phyloP scores from a whole-genome alignment of 2,113 vertebrate species.

The Poecilia latipinna region DNA sequence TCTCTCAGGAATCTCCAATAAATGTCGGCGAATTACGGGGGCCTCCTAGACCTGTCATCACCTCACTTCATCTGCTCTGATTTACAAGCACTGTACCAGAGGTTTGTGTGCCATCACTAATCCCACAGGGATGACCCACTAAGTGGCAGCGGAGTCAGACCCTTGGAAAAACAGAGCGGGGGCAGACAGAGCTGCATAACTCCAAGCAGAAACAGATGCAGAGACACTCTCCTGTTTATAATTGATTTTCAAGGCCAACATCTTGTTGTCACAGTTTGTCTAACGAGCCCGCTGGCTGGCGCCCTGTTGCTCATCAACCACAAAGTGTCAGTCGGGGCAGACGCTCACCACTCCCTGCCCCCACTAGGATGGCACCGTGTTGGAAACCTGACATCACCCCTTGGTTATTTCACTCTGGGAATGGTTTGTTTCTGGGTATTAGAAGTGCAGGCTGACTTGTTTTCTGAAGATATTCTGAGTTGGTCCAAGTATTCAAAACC shows the following conservation, averaged over 20 bases:
- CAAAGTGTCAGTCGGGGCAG: constrained; percentile 44
- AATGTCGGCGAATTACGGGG: constrained; percentile 70
- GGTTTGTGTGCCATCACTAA: constrained; percentile 74
- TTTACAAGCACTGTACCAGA: constrained; percentile 75
- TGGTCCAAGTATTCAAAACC: constrained; percentile 54
- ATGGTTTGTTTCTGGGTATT: constrained; percentile 38
- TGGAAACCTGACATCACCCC: constrained; percentile 60
- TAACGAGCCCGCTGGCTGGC: constrained; percentile 78
- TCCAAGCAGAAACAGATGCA: constrained; percentile 80
- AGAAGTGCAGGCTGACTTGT: constrained; percentile 3
- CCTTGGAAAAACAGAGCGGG: constrained; percentile 35
- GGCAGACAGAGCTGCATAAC: constrained; percentile 66
- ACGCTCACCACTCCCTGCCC: constrained; percentile 8
- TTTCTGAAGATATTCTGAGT: constrained; percentile 59
- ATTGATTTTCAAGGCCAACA: constrained; percentile 83
- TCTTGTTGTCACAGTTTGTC: constrained; percentile 80
- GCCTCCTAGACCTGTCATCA: constrained; percentile 75
- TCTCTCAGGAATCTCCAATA: constrained; percentile 64
- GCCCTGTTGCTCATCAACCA: constrained; percentile 71
- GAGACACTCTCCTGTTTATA: constrained; percentile 71
- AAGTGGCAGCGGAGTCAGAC: constrained; percentile 59
- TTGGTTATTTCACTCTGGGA: constrained; percentile 53
- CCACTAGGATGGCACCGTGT: constrained; percentile 42
- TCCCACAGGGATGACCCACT: constrained; percentile 69
- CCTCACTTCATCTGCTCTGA: constrained; percentile 72